phyloP scores from a whole-genome alignment of 2,888 invertebrate genomes.

The Aleiodes testaceus region DNA sequence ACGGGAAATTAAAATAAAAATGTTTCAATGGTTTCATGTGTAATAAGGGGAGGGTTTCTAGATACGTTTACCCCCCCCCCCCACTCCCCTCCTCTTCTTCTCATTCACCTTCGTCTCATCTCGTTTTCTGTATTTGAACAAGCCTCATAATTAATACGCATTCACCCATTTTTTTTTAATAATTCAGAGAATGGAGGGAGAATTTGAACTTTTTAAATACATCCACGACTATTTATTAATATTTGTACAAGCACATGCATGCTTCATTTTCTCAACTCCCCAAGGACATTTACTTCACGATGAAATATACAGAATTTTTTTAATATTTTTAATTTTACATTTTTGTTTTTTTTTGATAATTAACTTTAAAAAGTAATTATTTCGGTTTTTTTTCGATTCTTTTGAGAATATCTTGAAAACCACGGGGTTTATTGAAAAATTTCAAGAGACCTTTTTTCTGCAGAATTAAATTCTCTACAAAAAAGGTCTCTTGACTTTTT shows the following conservation, averaged over 20 bases:
- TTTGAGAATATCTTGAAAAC: too few relatives aligned
- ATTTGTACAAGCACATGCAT: slow-evolving; percentile 3
- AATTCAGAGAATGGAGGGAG: slow-evolving; percentile 5
- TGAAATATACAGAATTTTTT: too few relatives aligned
- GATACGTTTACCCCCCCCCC: slow-evolving; percentile 40
- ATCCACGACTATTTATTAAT: slow-evolving; percentile 44
- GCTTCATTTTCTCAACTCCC: too few relatives aligned
- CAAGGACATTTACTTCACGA: too few relatives aligned
- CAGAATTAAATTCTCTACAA: too few relatives aligned
- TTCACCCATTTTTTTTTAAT: slow-evolving; percentile 57
- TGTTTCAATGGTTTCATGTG: slow-evolving; percentile 43
- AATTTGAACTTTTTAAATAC: slow-evolving; percentile 32
- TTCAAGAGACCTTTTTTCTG: too few relatives aligned
- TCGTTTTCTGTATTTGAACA: slow-evolving; percentile 69
- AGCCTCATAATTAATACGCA: slow-evolving; percentile 72
- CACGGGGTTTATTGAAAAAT: too few relatives aligned
- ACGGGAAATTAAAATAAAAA: slow-evolving; percentile 33
- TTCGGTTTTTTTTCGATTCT: too few relatives aligned
- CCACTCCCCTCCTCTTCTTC: slow-evolving; percentile 8
- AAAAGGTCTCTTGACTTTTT: too few relatives aligned
- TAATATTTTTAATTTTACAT: too few relatives aligned
- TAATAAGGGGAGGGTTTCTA: slow-evolving; percentile 50
- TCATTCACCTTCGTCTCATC: slow-evolving; percentile 46
- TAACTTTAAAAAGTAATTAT: too few relatives aligned
- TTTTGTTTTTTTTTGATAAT: too few relatives aligned